Conservation (phyloP, 2,113 vertebrate genomes). For the Oreochromis niloticus region DNA sequence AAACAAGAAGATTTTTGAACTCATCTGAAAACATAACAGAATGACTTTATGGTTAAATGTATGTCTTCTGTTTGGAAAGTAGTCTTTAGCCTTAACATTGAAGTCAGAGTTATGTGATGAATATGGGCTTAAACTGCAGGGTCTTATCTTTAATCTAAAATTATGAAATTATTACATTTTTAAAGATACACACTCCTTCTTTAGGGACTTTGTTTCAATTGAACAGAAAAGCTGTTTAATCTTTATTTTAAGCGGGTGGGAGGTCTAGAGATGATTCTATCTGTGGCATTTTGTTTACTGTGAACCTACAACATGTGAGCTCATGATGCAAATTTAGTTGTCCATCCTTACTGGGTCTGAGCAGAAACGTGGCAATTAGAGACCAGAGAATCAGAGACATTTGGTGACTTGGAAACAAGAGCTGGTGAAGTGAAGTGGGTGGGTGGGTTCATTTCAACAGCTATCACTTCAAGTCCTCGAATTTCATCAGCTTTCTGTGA, state of each 20-base stretch:
- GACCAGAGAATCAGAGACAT: background rate
- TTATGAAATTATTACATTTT: background rate
- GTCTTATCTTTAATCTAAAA: background rate
- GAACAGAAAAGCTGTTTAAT: background rate
- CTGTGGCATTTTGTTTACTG: background rate
- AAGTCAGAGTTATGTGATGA: background rate
- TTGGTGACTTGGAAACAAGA: background rate
- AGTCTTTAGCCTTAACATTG: background rate
- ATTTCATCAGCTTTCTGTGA: background rate
- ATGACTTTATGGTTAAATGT: background rate
- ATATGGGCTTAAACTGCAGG: background rate
- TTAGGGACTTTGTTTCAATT: background rate
- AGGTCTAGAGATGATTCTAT: background rate
- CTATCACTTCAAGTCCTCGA: background rate
- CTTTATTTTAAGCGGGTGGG: background rate
- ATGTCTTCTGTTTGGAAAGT: background rate
- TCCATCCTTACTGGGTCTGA: background rate
- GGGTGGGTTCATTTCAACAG: background rate
- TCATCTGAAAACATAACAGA: background rate
- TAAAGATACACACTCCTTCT: background rate
- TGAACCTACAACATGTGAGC: background rate
- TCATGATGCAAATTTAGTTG: background rate
- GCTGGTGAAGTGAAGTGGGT: background rate
- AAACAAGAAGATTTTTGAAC: background rate
- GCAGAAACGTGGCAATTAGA: background rate